A percentile compares a stretch with the other conserved stretches of the same genome.
phyloP scores from a whole-genome alignment of 2,888 invertebrate genomes.

The Camponotus fellah region DNA sequence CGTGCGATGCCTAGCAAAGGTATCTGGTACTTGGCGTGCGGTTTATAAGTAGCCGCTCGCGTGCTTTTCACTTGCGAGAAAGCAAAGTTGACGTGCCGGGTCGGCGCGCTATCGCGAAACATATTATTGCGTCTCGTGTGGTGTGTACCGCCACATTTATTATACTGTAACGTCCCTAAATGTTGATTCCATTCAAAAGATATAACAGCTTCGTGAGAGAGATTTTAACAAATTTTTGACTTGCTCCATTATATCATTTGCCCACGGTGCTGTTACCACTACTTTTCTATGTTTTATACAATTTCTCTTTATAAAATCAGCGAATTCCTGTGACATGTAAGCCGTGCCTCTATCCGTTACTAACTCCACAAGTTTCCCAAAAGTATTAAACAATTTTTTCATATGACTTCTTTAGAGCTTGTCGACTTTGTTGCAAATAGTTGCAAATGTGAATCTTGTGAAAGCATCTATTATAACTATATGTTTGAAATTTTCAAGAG shows the following conservation, averaged over 20 bases:
- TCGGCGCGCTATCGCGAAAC: too few species aligned
- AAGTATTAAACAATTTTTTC: not conserved
- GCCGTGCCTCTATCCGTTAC: not conserved
- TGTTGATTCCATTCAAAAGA: too few species aligned
- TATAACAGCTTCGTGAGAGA: not conserved
- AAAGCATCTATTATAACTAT: not conserved
- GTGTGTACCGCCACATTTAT: too few species aligned
- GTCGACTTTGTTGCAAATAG: not conserved
- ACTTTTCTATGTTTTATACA: not conserved
- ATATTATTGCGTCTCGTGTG: too few species aligned
- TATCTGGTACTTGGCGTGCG: too few species aligned
- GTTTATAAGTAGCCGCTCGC: too few species aligned
- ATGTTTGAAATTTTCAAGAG: not conserved
- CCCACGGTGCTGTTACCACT: not conserved
- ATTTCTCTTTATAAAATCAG: not conserved
- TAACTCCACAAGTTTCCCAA: not conserved
- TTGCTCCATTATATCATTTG: not conserved
- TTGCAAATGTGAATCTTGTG: not conserved
- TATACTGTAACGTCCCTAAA: too few species aligned
- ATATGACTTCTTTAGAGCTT: too few species aligned
- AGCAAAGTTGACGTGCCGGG: too few species aligned
- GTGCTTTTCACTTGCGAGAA: too few species aligned
- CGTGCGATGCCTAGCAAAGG: too few species aligned
- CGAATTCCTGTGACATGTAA: not conserved
- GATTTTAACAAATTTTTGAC: not conserved